A percentile compares a stretch with the other conserved stretches of the same genome.
phyloP scores from a whole-genome alignment of 2,888 invertebrate genomes.

The Mesochorus sp. region DNA sequence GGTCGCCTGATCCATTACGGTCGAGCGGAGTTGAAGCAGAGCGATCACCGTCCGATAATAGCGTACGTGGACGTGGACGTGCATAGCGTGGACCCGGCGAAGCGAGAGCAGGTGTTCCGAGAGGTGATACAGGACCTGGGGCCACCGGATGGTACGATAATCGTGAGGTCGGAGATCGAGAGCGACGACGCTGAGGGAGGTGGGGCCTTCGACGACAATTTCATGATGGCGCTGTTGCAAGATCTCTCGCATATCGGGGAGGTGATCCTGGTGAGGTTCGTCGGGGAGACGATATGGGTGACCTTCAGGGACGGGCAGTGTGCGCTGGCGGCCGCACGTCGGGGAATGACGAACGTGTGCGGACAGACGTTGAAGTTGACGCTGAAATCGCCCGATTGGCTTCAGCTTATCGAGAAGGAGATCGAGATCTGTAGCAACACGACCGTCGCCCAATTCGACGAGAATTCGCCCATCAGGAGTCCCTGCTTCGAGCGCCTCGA shows the following conservation, averaged over 20 bases:
- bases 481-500: slow-evolving; percentile 82
- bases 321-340: slow-evolving; percentile 88
- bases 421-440: slow-evolving; percentile 93
- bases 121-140: slow-evolving; percentile 94
- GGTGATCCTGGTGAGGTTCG: slow-evolving; percentile 94
- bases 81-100: slow-evolving; percentile 89
- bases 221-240: slow-evolving; percentile 91
- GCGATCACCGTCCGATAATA: slow-evolving; percentile 98
- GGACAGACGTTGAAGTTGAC: slow-evolving; percentile 87
- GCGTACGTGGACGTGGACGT: slow-evolving; percentile 95
- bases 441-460: slow-evolving; percentile 89
- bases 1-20: slow-evolving; percentile 95
- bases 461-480: slow-evolving; percentile 69
- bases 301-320: slow-evolving; percentile 95
- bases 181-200: slow-evolving; percentile 82
- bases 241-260: slow-evolving; percentile 93
- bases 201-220: slow-evolving; percentile 90
- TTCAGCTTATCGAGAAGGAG: slow-evolving; percentile 91
- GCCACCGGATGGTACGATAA: slow-evolving; percentile 96
- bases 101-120: slow-evolving; percentile 91
- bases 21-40: slow-evolving; percentile 96
- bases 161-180: slow-evolving; percentile 86
- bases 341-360: slow-evolving; percentile 85
- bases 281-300: slow-evolving; percentile 94
- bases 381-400: slow-evolving; percentile 94